Base-by-base conservation (phyloP, 1,140 invertebrate genomes). In the Leucophenga varia region DNA sequence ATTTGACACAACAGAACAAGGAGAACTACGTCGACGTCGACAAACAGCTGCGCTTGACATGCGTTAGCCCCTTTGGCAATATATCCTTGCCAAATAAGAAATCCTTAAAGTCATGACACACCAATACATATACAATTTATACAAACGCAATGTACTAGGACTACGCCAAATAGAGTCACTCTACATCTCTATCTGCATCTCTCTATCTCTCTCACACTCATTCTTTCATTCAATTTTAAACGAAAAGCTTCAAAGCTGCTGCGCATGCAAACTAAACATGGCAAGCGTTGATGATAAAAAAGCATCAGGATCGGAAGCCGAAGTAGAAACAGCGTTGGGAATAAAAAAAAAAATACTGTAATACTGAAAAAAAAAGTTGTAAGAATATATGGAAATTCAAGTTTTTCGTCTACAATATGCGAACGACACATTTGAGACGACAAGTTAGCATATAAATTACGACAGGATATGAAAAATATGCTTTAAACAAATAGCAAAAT, bases 361-460 rank as follows among this genome's bases (percentile, higher is more conserved):
- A 25, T 10, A 25, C n/a, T n/a, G n/a, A n/a, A n/a, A n/a, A n/a
- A n/a, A n/a, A n/a, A n/a, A n/a, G n/a, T n/a, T n/a, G n/a, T n/a
- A n/a, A n/a, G n/a, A n/a, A n/a, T n/a, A n/a, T n/a, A n/a, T n/a
- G n/a, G n/a, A 25, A 25, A 6, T 25, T 25, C 22, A 25, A 25
- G 10, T 25, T 25, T 25, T 25, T 25, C n/a, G n/a, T n/a, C 21
- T 25, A 54, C 46, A 57, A 60, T 56, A 64, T 59, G 54, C 60
- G 49, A 64, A 64, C 61, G 61, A 64, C 54, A 57, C 60, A 60
- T 57, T 38, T 50, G 58, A 65, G 61, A 65, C 58, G 53, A 57
- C 67, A 65, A 65, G 63, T 65, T 65, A 67, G 63, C 63, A 65
- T 65, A 65, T 65, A 65, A 67, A 65, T 65, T 65, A 53, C 59